phyloP scores from a whole-genome alignment of 2,113 vertebrate genomes.

The Proterorhinus semilunaris region DNA sequence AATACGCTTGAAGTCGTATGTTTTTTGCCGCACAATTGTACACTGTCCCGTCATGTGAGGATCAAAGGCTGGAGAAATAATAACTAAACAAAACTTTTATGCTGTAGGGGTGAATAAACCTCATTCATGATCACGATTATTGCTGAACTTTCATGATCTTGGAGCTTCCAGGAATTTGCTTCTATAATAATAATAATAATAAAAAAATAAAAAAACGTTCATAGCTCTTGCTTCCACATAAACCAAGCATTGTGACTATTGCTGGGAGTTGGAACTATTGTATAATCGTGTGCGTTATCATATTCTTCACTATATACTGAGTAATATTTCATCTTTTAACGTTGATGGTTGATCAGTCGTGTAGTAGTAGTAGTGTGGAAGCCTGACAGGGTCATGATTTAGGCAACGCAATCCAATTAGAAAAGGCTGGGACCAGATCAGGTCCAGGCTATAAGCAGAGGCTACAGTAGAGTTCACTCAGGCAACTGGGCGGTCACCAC shows the following conservation, averaged over 20 bases:
- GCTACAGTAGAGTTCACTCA: conserved; percentile 32
- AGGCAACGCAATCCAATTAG: conserved; percentile 58
- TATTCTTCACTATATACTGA: background rate
- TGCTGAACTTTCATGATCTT: conserved; percentile 17
- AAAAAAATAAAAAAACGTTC: too few species aligned
- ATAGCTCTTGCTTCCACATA: background rate
- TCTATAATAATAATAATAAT: background rate
- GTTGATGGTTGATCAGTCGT: conserved; percentile 3
- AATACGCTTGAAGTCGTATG: too few species aligned
- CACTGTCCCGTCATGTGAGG: background rate
- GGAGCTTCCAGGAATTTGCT: conserved; percentile 2
- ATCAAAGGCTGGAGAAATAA: background rate
- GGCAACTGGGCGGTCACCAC: conserved; percentile 13
- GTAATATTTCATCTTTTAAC: background rate
- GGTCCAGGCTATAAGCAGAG: conserved; percentile 49
- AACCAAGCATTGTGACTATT: background rate
- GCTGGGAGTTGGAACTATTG: background rate
- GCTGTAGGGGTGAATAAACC: too few species aligned
- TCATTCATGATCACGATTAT: background rate
- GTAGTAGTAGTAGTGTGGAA: conserved; percentile 19
- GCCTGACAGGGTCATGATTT: conserved; percentile 48
- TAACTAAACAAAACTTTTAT: background rate
- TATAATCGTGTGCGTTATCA: conserved; percentile 15
- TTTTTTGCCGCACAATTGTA: too few species aligned
- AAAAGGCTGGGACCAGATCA: conserved; percentile 39